A percentile compares a stretch with the other conserved stretches of the same genome.
phyloP scores from a whole-genome alignment of 2,113 vertebrate genomes.

The Eira barbara region DNA sequence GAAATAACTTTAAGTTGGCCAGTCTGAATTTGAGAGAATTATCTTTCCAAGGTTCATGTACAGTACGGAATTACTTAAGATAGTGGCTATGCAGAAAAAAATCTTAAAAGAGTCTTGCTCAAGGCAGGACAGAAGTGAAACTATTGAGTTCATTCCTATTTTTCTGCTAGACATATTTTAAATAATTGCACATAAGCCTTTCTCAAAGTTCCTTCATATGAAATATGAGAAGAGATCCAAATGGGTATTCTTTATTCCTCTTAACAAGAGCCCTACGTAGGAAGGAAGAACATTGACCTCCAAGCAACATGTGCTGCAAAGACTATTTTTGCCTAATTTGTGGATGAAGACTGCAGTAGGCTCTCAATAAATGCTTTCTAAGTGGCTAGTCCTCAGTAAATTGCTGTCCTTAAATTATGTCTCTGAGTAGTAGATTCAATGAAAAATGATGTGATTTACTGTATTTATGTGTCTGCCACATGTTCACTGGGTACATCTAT shows the following conservation, averaged over 20 bases:
- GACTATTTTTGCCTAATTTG: not conserved
- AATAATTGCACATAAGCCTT: not conserved
- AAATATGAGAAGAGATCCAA: not conserved
- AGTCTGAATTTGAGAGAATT: not conserved
- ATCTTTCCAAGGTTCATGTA: not conserved
- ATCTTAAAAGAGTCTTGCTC: not conserved
- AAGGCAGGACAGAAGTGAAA: not conserved
- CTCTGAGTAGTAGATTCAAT: not conserved
- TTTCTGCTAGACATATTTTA: not conserved
- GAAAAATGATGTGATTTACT: not conserved
- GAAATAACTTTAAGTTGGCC: conserved; percentile 1
- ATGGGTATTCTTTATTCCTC: not conserved
- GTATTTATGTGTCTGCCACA: not conserved
- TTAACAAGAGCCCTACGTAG: not conserved
- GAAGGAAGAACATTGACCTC: not conserved
- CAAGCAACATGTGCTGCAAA: not conserved
- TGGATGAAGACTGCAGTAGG: not conserved
- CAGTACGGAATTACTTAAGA: not conserved
- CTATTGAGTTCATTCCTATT: not conserved
- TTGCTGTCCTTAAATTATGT: not conserved
- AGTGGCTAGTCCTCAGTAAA: not conserved
- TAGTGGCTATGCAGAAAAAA: not conserved
- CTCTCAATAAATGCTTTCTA: not conserved
- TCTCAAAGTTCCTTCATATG: not conserved
- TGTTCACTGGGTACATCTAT: not conserved